Percentiles rank a stretch among this genome's conserved stretches.
These are phyloP conservation scores for Ichneumoninae sp. DNA, from an alignment of 2,888 invertebrate species.

Conservation along the genomic window DNA sequence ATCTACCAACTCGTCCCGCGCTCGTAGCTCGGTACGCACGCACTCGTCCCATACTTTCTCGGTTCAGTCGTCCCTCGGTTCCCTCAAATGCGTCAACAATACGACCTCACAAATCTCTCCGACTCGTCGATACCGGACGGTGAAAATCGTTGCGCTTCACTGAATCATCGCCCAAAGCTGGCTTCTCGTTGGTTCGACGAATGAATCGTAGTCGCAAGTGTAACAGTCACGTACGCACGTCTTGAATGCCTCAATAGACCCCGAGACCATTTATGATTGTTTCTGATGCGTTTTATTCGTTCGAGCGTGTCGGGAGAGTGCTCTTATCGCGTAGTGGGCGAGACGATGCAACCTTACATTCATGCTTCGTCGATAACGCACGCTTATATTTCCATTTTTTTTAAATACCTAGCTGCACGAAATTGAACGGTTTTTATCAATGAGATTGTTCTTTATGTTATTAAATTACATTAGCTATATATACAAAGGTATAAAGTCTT, in stretches of 20 bases:
- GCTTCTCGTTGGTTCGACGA: neutral
- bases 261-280: conserved; percentile 47
- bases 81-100: neutral
- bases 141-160: conserved; percentile 8
- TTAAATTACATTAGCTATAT: conserved; percentile 64
- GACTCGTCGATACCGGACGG: neutral
- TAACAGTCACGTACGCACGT: conserved; percentile 36
- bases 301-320: conserved; percentile 4
- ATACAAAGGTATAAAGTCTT: conserved; percentile 67
- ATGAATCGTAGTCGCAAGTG: neutral
- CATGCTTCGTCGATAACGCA: neutral
- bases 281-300: conserved; percentile 53
- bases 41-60: conserved; percentile 1
- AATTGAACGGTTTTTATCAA: conserved; percentile 11
- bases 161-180: neutral
- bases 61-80: conserved; percentile 15
- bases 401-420: neutral
- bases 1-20: conserved; percentile 10
- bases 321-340: neutral
- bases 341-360: neutral
- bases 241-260: conserved; percentile 33
- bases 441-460: conserved; percentile 57
- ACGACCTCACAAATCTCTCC: neutral
- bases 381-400: neutral
- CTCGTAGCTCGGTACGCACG: conserved; percentile 24